These are phyloP conservation scores for Drosophila robusta DNA, from an alignment of 2,888 invertebrate genomes.

Conservation along the genomic window DNA sequence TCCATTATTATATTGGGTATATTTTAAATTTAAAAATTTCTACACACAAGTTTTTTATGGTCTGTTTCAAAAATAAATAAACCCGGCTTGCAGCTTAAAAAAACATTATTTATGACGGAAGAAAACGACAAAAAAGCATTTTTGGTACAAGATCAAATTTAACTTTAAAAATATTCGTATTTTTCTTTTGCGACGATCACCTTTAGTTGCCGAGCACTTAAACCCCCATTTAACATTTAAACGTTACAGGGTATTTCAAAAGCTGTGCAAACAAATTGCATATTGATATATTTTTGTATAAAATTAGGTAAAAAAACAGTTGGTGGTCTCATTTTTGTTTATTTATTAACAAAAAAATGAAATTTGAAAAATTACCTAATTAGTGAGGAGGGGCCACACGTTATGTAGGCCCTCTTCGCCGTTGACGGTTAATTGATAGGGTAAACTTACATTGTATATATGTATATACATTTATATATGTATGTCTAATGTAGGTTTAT, in stretches of 20 bases:
- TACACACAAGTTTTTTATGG: too few species aligned
- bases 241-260: slow-evolving; percentile 49
- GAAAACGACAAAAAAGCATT: too few species aligned
- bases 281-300: slow-evolving; percentile 30
- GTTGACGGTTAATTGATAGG: slow-evolving; percentile 35
- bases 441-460: slow-evolving; percentile 18
- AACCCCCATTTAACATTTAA: neutral
- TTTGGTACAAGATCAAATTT: too few species aligned
- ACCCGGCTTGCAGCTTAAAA: too few species aligned
- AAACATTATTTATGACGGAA: too few species aligned
- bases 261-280: slow-evolving; percentile 74
- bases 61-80: too few species aligned
- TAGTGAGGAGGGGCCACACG: slow-evolving; percentile 9
- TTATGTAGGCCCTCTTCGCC: neutral
- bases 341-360: slow-evolving; percentile 3
- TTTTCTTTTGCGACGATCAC: too few species aligned
- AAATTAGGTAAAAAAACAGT: slow-evolving; percentile 50
- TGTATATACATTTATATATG: neutral
- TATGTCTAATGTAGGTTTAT: neutral
- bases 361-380: slow-evolving; percentile 17
- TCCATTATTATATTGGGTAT: too few species aligned
- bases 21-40: too few species aligned
- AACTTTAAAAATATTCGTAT: too few species aligned
- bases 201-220: too few species aligned
- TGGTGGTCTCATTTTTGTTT: slow-evolving; percentile 26